A percentile compares a stretch with the other conserved stretches of the same genome.
These are phyloP conservation scores for Thera britannica DNA, from an alignment of 2,888 invertebrate genomes.

Conservation along the genomic window DNA sequence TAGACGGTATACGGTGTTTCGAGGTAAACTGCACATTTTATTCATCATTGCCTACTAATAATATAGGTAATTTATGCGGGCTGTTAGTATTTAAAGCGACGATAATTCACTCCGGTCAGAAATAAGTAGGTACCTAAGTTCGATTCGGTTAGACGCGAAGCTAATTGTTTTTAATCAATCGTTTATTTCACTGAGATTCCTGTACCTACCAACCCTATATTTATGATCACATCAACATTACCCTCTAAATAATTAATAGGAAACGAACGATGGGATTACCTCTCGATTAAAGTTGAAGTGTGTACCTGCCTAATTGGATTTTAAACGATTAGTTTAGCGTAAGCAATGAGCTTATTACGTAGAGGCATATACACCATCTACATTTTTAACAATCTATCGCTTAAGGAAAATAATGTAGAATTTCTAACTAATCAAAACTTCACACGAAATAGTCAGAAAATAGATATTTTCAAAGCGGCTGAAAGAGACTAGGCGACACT, in stretches of 20 bases:
- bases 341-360: neutral
- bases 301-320: neutral
- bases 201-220: neutral
- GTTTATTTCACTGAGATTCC: neutral
- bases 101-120: neutral
- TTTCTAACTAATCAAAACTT: constrained; percentile 35
- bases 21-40: neutral
- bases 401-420: constrained; percentile 1
- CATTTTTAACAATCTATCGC: neutral
- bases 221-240: neutral
- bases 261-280: neutral
- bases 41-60: neutral
- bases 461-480: constrained; percentile 67
- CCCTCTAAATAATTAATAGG: neutral
- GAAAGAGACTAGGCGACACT: constrained; percentile 69
- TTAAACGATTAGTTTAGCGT: neutral
- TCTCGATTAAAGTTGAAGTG: constrained; percentile 1
- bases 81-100: no score
- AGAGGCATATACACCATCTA: neutral
- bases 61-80: neutral
- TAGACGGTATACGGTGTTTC: neutral
- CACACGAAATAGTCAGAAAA: constrained; percentile 64
- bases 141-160: neutral
- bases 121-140: neutral
- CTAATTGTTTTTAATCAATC: neutral